These are phyloP conservation scores for Aurelia aurita complex sp. Pacific DNA, from an alignment of 30 jellyfish, hydroid and myxozoan genomes.

Conservation along the genomic window DNA sequence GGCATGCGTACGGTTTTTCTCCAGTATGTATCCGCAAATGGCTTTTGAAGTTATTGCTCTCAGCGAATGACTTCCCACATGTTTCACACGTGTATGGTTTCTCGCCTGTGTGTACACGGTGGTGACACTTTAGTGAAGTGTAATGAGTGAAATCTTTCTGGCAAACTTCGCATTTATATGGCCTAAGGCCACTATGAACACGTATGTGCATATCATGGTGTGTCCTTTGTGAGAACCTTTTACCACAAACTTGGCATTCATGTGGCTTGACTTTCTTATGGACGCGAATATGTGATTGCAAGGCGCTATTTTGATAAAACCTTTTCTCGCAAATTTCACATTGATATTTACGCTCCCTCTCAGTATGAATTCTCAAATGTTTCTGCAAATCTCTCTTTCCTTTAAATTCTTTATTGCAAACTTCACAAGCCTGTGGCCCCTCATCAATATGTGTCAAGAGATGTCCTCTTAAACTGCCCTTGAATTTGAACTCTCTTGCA, in stretches of 20 bases:
- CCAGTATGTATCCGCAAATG: conserved; percentile 34
- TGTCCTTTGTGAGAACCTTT: conserved; percentile 12
- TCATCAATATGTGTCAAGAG: not conserved
- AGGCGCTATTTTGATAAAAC: conserved; percentile 5
- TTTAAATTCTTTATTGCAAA: not conserved
- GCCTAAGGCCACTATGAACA: not conserved
- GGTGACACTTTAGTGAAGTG: not conserved
- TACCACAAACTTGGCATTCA: conserved; percentile 35
- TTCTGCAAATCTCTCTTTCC: conserved; percentile 5
- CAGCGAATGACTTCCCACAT: conserved; percentile 21
- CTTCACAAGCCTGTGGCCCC: too few species aligned
- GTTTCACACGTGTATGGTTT: conserved; percentile 14
- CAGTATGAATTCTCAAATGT: not conserved
- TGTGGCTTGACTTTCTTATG: conserved; percentile 15
- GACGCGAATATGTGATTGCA: conserved; percentile 6
- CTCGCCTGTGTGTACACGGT: conserved; percentile 30
- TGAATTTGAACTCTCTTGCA: not conserved
- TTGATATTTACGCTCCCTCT: not conserved
- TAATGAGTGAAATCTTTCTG: not conserved
- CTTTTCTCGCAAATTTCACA: conserved; percentile 29
- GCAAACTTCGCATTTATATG: conserved; percentile 10
- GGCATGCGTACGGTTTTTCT: conserved; percentile 10
- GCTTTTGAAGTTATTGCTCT: not conserved
- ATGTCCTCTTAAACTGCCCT: not conserved
- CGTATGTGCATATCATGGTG: conserved; percentile 10